phyloP scores from a whole-genome alignment of 2,113 vertebrate species.

The Melanocharis versteri region DNA sequence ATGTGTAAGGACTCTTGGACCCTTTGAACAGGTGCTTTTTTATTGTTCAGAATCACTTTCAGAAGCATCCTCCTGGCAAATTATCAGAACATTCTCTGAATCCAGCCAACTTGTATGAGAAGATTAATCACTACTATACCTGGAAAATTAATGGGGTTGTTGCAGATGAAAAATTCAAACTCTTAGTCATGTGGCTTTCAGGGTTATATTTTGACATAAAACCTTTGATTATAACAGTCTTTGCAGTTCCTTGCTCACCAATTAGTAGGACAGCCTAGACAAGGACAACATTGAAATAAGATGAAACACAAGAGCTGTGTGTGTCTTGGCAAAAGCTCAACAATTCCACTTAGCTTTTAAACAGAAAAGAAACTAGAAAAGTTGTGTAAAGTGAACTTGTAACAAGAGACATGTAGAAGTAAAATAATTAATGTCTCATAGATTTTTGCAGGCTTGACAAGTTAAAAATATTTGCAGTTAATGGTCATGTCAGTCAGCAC shows the following conservation, averaged over 20 bases:
- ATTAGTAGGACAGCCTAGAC: slow-evolving; percentile 90
- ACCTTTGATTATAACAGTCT: slow-evolving; percentile 92
- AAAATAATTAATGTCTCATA: neutral
- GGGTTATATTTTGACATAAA: slow-evolving; percentile 91
- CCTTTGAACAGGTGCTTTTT: neutral
- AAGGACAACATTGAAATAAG: neutral
- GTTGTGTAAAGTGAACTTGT: neutral
- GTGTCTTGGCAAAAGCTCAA: neutral
- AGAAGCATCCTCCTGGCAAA: neutral
- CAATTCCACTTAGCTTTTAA: neutral
- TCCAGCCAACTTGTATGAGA: neutral
- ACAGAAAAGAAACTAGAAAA: neutral
- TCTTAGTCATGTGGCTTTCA: slow-evolving; percentile 85
- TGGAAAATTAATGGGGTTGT: slow-evolving; percentile 96
- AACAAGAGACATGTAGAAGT: neutral
- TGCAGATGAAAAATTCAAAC: slow-evolving; percentile 93
- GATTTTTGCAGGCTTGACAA: neutral
- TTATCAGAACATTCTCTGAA: neutral
- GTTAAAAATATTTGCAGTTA: neutral
- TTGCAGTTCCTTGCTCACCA: slow-evolving; percentile 96
- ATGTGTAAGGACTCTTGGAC: neutral
- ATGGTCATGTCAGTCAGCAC: neutral
- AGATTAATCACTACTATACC: slow-evolving; percentile 70
- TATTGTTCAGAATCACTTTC: neutral
- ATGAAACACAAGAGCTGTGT: neutral